phyloP scores from a whole-genome alignment of 2,113 vertebrate genomes.

The Stomatorhinus ivindoensis region DNA sequence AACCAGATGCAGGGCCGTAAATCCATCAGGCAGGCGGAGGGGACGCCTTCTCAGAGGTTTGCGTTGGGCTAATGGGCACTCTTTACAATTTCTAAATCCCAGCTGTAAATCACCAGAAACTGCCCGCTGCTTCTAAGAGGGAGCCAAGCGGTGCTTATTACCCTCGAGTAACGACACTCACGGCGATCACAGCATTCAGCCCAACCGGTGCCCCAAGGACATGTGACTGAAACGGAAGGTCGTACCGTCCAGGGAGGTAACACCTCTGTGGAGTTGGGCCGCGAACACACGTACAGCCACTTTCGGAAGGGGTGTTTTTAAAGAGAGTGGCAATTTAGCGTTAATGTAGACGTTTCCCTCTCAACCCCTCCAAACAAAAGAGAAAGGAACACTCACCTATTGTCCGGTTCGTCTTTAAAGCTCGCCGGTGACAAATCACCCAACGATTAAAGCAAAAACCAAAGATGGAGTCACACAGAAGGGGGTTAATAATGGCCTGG shows the following conservation, averaged over 20 bases:
- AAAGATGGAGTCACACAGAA: neutral
- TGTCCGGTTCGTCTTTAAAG: neutral
- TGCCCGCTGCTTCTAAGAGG: neutral
- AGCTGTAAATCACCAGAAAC: neutral
- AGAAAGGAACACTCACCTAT: neutral
- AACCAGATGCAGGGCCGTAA: neutral
- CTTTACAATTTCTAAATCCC: slow-evolving; percentile 12
- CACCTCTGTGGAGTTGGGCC: neutral
- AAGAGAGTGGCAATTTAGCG: neutral
- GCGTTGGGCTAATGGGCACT: neutral
- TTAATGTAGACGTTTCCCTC: neutral
- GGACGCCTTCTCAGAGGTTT: neutral
- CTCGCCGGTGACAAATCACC: neutral
- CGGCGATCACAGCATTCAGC: neutral
- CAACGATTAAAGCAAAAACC: neutral
- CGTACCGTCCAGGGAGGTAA: neutral
- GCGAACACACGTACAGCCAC: neutral
- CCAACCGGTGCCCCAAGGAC: neutral
- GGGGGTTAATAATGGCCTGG: neutral
- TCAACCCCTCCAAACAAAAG: neutral
- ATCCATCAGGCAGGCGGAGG: neutral
- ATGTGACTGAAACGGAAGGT: neutral
- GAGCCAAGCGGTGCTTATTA: neutral
- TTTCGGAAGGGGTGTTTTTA: neutral
- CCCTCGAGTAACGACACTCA: neutral